Conservation (phyloP, 92 coral and sea anemone species). For the Heteractis magnifica region DNA sequence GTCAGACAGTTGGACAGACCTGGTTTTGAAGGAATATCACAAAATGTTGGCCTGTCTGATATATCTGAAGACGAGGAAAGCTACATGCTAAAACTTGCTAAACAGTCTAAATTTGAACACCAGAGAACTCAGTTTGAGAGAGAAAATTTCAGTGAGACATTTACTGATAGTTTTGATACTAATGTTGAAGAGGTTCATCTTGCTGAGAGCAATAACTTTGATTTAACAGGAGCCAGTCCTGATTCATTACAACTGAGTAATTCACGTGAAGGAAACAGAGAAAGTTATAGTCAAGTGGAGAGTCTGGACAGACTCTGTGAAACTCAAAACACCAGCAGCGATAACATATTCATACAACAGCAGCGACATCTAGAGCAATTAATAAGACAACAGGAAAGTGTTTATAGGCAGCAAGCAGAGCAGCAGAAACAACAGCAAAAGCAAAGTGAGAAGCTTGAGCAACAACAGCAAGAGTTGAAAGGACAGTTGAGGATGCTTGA, state of each 20-base stretch:
- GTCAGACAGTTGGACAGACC: constrained; percentile 59
- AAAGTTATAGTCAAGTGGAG: not conserved
- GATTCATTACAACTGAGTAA: not conserved
- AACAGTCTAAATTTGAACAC: constrained; percentile 61
- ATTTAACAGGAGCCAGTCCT: constrained; percentile 1
- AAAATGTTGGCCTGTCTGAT: constrained; percentile 73
- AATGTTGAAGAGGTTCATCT: constrained; percentile 18
- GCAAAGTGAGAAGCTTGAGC: constrained; percentile 58
- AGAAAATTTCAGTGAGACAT: constrained; percentile 73
- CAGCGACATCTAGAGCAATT: constrained; percentile 69
- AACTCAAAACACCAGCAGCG: constrained; percentile 36
- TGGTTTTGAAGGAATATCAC: constrained; percentile 77
- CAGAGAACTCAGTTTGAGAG: constrained; percentile 53
- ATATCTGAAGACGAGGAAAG: constrained; percentile 68
- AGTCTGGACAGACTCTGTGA: constrained; percentile 35
- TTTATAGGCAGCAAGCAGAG: constrained; percentile 63
- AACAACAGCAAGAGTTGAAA: constrained; percentile 66
- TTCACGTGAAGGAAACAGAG: not conserved
- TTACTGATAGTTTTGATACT: constrained; percentile 32
- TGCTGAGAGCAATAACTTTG: constrained; percentile 6
- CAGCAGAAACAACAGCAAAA: constrained; percentile 72
- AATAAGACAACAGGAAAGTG: constrained; percentile 65
- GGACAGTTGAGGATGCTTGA: constrained; percentile 36
- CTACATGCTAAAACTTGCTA: constrained; percentile 51
- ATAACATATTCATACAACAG: constrained; percentile 60